Evolutionary conservation across 1,140 invertebrate species (phyloP), one percentile per base, ranked within the genome.

Genomic region (Chrysomallon squamiferum): DNA sequence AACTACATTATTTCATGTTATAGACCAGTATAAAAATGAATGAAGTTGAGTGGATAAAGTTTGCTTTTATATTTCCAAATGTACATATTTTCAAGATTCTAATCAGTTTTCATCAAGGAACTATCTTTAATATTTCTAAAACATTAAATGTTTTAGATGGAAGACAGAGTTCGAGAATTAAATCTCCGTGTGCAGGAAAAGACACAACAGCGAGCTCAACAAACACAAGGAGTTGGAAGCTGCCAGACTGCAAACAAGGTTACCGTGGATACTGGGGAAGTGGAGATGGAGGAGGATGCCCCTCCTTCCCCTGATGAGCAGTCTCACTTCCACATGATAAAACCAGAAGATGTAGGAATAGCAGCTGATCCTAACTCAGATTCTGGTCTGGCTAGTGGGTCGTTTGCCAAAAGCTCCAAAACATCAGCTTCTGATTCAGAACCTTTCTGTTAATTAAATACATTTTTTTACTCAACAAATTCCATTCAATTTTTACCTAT

Each of bases 101-200:
- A n/a, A n/a, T n/a, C n/a, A n/a, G n/a, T n/a, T n/a, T 38, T 7
- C 15, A 38, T 38, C 6, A 38, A 38, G 15, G 5, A 38, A 7
- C 35, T 38, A 38, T 38, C 5, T 38, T 38, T 38, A 38, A 38
- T 7, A 38, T 38, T 38, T 38, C 15, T 38, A 38, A 38, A 38
- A 38, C 35, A 38, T 38, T 38, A 38, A 5, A 64, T 33, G 38
- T 72, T 69, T 25, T 65, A 80, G 78, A 77, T 78, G 71, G 78
- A 80, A 64, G 74, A 75, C n/a, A 62, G 71, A 32, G 69, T 80
- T 1, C 68, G 71, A 66, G 77, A 77, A 32, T 58, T 80, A 6
- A 80, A 78, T 43, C 49, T 54, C 20, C 68, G 72, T 33, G 58
- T 80, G 13, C 73, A 80, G 47, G 66, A 73, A 9, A 71, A 67